A percentile compares a stretch with the other conserved stretches of the same genome.
These are phyloP conservation scores for Neolamprologus hecqui DNA, from an alignment of 2,113 vertebrate genomes.

Conservation along the genomic window DNA sequence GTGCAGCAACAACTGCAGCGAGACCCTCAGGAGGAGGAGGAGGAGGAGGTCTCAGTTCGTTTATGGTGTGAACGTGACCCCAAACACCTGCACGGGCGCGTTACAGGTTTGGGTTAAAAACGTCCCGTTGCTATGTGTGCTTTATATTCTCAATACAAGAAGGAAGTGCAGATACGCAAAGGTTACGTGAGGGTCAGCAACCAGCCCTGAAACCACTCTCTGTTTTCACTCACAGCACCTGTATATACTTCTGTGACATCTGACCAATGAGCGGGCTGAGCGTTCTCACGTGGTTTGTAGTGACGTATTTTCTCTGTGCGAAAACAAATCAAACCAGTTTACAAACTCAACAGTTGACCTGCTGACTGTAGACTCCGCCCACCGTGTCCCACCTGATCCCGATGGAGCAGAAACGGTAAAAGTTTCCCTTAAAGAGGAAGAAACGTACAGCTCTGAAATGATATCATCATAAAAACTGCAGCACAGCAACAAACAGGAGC, in stretches of 20 bases:
- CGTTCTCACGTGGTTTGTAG: background rate
- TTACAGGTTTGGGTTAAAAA: background rate
- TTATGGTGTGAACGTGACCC: accelerated
- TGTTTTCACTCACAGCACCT: background rate
- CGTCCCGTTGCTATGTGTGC: background rate
- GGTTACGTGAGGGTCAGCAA: accelerated
- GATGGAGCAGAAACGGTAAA: accelerated
- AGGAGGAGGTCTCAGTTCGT: no score
- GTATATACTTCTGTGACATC: background rate
- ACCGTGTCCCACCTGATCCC: background rate
- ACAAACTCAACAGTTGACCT: accelerated
- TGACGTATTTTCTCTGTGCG: accelerated
- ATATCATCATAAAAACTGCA: accelerated
- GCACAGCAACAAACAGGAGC: background rate
- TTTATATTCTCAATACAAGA: accelerated
- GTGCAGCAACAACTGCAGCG: no score
- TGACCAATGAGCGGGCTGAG: background rate
- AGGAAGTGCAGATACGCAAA: accelerated
- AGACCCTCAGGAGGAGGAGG: no score
- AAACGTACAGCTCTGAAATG: background rate
- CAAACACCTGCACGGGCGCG: background rate
- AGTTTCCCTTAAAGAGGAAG: background rate
- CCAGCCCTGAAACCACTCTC: accelerated
- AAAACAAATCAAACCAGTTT: background rate
- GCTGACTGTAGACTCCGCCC: background rate